Percentiles rank a stretch among this genome's conserved stretches.
phyloP scores from a whole-genome alignment of 35 echinoderm and acorn worm species.

The Apostichopus japonicus region DNA sequence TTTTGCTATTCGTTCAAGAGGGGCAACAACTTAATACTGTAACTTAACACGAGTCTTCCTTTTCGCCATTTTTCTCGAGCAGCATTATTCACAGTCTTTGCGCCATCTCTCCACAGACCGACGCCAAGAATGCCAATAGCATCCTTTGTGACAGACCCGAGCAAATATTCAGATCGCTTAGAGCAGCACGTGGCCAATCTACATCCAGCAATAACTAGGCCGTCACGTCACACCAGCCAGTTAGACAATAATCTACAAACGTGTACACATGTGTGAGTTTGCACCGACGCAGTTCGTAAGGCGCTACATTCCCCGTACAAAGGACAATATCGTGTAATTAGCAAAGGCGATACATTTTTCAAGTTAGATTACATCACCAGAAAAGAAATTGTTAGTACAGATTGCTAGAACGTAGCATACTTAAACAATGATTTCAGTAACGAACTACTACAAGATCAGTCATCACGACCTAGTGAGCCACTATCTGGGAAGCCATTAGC shows the following conservation, averaged over 20 bases:
- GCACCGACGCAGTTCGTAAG: slow-evolving; percentile 2
- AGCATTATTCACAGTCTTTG: slow-evolving; percentile 13
- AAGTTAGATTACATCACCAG: too few species aligned
- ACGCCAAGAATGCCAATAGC: not conserved
- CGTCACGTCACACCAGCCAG: not conserved
- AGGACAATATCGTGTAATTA: not conserved
- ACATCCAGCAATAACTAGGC: not conserved
- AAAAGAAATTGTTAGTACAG: too few species aligned
- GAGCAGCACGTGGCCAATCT: not conserved
- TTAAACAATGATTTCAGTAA: too few species aligned
- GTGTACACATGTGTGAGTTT: slow-evolving; percentile 13
- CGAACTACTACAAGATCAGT: too few species aligned
- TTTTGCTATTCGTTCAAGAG: slow-evolving; percentile 43
- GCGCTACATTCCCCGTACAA: not conserved
- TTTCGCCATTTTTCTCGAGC: slow-evolving; percentile 19
- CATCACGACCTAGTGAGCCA: too few species aligned
- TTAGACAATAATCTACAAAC: not conserved
- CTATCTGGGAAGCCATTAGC: too few species aligned
- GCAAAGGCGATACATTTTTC: too few species aligned
- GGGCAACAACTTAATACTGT: slow-evolving; percentile 34
- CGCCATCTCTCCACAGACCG: not conserved
- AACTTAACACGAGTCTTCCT: not conserved
- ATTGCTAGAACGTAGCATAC: too few species aligned
- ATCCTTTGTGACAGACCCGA: too few species aligned
- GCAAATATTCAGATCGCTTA: too few species aligned